Evolutionary conservation across 2,113 vertebrate species (phyloP), one percentile per base, ranked within the genome.

Genomic region (Hypocryptadius cinnamomeus): DNA sequence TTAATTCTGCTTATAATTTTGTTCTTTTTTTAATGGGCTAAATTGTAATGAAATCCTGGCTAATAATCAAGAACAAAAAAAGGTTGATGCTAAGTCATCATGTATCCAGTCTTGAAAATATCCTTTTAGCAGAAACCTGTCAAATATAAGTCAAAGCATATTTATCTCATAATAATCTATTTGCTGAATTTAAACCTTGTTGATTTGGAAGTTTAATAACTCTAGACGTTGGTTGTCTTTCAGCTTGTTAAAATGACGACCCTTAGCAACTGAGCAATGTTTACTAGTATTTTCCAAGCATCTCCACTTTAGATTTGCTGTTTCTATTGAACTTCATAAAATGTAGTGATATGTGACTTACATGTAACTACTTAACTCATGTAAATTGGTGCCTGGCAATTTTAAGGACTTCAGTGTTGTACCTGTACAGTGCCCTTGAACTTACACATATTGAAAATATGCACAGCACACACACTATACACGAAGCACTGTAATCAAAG

Each of bases 91-190:
- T 57, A 85, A 87, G 39, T 79, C 47, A 70, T 89, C 21, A 68
- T 13, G 20, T 77, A 73, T 35, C 24, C 59, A 56, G 30, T 56
- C 79, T 85, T 56, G 68, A 76, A 91, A 87, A 92, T 70, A 87
- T 83, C 73, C 87, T 90, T 89, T 89, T 56, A 96, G 90, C 69
- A 95, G 73, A 89, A 84, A 21, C 15, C 40, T 82, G 80, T 84
- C 89, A 93, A 87, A 79, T 85, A 35, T 10, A 94, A 92, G 56
- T 80, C 92, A 85, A 73, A 88, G 35, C 23, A 11, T 79, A 47
- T 92, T 90, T 92, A 19, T 81, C 42, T 82, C 63, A 83, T 59
- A 91, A 71, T 44, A 87, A 33, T 72, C 40, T 90, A 44, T 76
- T 90, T 90, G 8, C 57, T 89, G 30, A 45, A 47, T 66, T 90